Percentiles rank a stretch among this genome's conserved stretches.
Evolutionary conservation across 2,888 invertebrate species (phyloP).

Genomic region (Pyrrhia umbra): DNA sequence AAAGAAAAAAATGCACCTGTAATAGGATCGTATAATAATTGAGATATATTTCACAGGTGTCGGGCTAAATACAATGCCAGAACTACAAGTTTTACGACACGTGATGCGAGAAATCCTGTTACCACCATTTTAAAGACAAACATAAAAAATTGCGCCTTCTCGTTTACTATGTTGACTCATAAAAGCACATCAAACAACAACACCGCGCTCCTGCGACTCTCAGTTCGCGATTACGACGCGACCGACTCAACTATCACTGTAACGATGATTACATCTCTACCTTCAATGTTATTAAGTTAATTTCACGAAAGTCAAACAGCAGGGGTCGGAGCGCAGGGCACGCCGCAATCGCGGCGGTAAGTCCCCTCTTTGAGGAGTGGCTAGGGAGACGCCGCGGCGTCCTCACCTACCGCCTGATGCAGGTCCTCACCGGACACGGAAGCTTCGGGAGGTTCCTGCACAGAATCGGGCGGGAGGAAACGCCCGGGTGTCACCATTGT

Average conservation of each 20-base stretch:
- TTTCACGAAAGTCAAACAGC: constrained; percentile 49
- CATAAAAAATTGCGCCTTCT: neutral
- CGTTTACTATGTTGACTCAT: neutral
- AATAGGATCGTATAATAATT: too few species aligned
- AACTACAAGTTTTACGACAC: constrained; percentile 23
- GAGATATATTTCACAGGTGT: too few species aligned
- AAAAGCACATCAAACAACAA: neutral
- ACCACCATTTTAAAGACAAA: constrained; percentile 17
- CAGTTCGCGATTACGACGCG: neutral
- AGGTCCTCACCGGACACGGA: too few species aligned
- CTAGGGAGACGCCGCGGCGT: too few species aligned
- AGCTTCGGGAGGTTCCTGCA: too few species aligned
- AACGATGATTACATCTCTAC: constrained; percentile 44
- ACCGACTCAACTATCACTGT: constrained; percentile 21
- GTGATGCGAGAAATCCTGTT: neutral
- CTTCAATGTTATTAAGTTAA: constrained; percentile 48
- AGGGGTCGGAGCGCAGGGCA: constrained; percentile 5
- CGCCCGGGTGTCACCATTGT: too few species aligned
- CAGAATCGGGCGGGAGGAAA: too few species aligned
- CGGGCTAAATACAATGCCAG: neutral
- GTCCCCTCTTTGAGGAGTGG: too few species aligned
- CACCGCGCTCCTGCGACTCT: neutral
- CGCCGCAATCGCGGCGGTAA: too few species aligned
- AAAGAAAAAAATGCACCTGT: too few species aligned
- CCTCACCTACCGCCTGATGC: too few species aligned